Base-by-base conservation (phyloP, 2,888 invertebrate species). In the Camptogramma bilineatum region DNA sequence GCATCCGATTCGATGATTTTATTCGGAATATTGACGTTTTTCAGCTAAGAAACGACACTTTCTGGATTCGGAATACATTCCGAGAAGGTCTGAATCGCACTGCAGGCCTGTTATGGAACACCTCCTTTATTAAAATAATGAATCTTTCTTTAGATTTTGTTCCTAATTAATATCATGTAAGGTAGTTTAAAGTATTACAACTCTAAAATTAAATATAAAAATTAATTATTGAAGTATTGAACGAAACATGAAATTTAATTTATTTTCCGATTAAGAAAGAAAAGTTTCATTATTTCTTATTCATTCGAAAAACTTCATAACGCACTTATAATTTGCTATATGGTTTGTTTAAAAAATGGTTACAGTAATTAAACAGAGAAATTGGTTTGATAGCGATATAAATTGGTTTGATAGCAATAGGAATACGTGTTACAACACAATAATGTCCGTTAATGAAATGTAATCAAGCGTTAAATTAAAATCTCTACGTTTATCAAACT, bases 401-500 rank as follows among this genome's bases (percentile, higher is more conserved):
- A 55, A 62, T 61, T 79, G 82, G 78, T 79, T 82, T 86, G 86
- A 84, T 86, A 86, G 79, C 79, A 78, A 74, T 79, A 72, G 73
- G 74, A 81, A 81, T 77, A 81, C 77, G 78, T 83, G 78, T 82
- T 83, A 82, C 79, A 83, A 80, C 82, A 80, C 80, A 84, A 81
- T 85, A 81, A 75, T 84, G 83, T 74, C 79, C 80, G 75, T 74
- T 84, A 85, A 86, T 87, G 76, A 84, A 86, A 86, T 82, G 81
- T 85, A 83, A 84, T 86, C 84, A 82, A 82, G 83, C 86, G 84
- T 76, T 77, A 86, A 86, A 87, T 87, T 86, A 87, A 86, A 85
- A 80, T 80, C 76, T 79, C 78, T 78, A 72, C 68, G 73, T 79
- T 77, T 80, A 81, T 81, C 76, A 76, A 80, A 73, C 69, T 59